Conservation (phyloP, 2,797 vertebrate genomes). For the Acanthopagrus latus region DNA sequence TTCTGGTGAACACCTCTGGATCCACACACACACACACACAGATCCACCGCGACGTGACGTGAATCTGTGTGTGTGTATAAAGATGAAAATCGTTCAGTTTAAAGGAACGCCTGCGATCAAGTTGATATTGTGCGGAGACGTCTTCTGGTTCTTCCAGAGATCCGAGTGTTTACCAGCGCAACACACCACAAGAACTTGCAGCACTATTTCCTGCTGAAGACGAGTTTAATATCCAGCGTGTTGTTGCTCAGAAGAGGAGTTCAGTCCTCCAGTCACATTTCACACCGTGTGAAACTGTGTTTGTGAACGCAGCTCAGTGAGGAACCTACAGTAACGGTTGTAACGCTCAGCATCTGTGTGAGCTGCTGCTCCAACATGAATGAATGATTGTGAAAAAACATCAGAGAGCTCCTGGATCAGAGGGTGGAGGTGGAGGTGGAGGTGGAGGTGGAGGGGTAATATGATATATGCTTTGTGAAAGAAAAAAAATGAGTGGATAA, state of each 20-base stretch:
- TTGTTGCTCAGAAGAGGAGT: neutral
- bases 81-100: too few species aligned
- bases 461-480: conserved; percentile 46
- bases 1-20: too few species aligned
- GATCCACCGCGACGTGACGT: too few species aligned
- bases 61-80: too few species aligned
- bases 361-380: neutral
- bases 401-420: neutral
- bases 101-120: too few species aligned
- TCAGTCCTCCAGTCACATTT: neutral
- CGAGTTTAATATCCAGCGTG: neutral
- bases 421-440: neutral
- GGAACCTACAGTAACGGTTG: neutral
- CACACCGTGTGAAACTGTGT: neutral
- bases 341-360: neutral
- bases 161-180: too few species aligned
- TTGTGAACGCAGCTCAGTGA: conserved; percentile 2
- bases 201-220: neutral
- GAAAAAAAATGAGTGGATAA: conserved; percentile 18
- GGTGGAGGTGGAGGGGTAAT: neutral
- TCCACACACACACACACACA: too few species aligned
- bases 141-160: too few species aligned
- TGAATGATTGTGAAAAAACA: conserved; percentile 7
- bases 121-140: too few species aligned
- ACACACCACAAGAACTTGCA: neutral